Evolutionary conservation across 37 sponge, comb jelly and placozoan species (phyloP).

Genomic region (Aphrocallistes beatrix): DNA sequence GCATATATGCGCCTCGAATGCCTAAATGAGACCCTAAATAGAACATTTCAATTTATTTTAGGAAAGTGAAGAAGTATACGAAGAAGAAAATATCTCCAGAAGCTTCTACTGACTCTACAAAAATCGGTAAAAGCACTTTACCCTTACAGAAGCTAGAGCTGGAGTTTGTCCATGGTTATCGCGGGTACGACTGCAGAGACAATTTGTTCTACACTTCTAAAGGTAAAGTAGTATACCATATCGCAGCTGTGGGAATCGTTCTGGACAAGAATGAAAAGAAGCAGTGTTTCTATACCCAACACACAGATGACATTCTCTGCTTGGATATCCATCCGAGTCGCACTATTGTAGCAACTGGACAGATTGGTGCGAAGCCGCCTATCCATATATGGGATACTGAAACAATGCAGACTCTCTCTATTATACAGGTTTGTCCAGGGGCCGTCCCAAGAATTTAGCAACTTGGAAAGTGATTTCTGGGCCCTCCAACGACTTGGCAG

Average conservation of each 20-base stretch:
- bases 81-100: neutral
- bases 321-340: constrained; percentile 72
- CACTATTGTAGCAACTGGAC: constrained; percentile 45
- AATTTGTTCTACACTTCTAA: constrained; percentile 78
- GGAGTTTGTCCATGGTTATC: constrained; percentile 86
- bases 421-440: constrained; percentile 25
- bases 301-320: constrained; percentile 95
- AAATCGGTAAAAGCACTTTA: neutral
- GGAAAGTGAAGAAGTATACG: neutral
- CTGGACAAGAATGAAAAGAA: constrained; percentile 57
- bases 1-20: too few species aligned
- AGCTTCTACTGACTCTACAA: neutral
- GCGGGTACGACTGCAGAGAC: constrained; percentile 89
- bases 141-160: constrained; percentile 32
- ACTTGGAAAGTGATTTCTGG: too few species aligned
- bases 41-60: neutral
- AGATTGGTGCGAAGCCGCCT: constrained; percentile 75
- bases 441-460: too few species aligned
- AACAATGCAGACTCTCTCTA: constrained; percentile 66
- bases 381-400: constrained; percentile 81
- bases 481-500: too few species aligned
- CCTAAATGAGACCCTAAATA: too few species aligned
- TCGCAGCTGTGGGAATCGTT: constrained; percentile 91
- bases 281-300: constrained; percentile 73
- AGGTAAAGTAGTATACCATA: constrained; percentile 81